These are phyloP conservation scores for Zaprionus africanus DNA, from an alignment of 1,140 invertebrate species.

Conservation along the genomic window DNA sequence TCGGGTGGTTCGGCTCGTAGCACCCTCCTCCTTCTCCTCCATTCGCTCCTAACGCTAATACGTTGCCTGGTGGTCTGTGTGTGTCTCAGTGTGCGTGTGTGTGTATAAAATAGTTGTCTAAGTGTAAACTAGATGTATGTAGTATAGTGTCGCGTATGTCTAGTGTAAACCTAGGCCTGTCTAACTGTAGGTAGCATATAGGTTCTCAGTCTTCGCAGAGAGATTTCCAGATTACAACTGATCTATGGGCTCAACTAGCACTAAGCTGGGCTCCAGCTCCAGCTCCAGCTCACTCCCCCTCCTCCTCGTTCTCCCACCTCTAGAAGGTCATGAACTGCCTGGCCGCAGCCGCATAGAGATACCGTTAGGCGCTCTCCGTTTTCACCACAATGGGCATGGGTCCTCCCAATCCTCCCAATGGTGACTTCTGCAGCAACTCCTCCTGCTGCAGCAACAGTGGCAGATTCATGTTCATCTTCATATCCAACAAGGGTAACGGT, in stretches of 20 bases:
- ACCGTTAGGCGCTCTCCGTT: constrained; percentile 82
- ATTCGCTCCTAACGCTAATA: constrained; percentile 69
- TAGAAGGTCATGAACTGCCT: constrained; percentile 73
- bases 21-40: neutral
- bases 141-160: constrained; percentile 15
- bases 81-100: constrained; percentile 22
- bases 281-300: neutral
- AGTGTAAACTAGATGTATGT: constrained; percentile 29
- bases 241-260: constrained; percentile 60
- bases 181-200: constrained; percentile 79
- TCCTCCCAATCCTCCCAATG: constrained; percentile 57
- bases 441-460: constrained; percentile 74
- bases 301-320: neutral
- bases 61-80: constrained; percentile 70
- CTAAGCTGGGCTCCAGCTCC: constrained; percentile 47
- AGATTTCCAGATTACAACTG: constrained; percentile 76
- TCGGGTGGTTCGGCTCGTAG: constrained; percentile 17
- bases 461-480: constrained; percentile 82
- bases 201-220: constrained; percentile 84
- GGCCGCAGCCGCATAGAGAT: constrained; percentile 58
- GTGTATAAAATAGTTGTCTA: constrained; percentile 9
- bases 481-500: constrained; percentile 68
- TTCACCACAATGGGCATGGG: constrained; percentile 82
- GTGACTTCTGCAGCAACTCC: constrained; percentile 67
- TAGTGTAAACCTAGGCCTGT: constrained; percentile 42